Percentiles rank a stretch among this genome's conserved stretches.
Evolutionary conservation across 2,113 vertebrate genomes (phyloP).

Genomic region (Pogona vitticeps): DNA sequence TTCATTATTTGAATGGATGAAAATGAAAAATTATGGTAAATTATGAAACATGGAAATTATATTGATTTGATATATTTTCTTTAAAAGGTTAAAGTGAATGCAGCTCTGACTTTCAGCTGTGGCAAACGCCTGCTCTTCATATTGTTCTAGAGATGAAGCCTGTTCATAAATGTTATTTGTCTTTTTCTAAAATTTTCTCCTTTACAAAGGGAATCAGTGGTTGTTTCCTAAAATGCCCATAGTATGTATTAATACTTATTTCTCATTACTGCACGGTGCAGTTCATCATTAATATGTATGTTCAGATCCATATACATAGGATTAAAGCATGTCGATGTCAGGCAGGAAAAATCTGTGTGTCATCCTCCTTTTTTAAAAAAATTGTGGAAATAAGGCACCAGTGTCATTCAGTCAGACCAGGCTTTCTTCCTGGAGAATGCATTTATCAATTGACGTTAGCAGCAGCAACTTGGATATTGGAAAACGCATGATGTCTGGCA

Average conservation of each 20-base stretch:
- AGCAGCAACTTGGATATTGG: constrained; percentile 49
- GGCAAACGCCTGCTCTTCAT: not conserved
- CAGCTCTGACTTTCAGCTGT: not conserved
- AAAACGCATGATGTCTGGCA: constrained; percentile 65
- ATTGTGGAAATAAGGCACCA: constrained; percentile 30
- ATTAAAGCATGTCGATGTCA: constrained; percentile 37
- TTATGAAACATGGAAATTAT: too few species aligned
- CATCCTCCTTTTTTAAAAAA: constrained; percentile 24
- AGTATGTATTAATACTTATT: not conserved
- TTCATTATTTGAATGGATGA: not conserved
- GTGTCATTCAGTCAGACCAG: constrained; percentile 66
- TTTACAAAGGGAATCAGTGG: constrained; percentile 12
- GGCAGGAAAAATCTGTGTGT: constrained; percentile 37
- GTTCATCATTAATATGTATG: not conserved
- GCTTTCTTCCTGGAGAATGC: constrained; percentile 65
- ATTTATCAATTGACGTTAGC: constrained; percentile 70
- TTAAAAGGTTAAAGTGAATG: not conserved
- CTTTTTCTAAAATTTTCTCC: not conserved
- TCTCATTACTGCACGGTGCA: not conserved
- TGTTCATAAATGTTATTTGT: constrained; percentile 7
- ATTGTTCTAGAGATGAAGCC: constrained; percentile 10
- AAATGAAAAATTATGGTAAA: not conserved
- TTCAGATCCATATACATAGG: not conserved
- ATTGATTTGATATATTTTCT: not conserved
- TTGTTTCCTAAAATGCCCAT: constrained; percentile 7